Evolutionary conservation across 37 sponge, comb jelly and placozoan species (phyloP).

Genomic region (Bolinopsis microptera): DNA sequence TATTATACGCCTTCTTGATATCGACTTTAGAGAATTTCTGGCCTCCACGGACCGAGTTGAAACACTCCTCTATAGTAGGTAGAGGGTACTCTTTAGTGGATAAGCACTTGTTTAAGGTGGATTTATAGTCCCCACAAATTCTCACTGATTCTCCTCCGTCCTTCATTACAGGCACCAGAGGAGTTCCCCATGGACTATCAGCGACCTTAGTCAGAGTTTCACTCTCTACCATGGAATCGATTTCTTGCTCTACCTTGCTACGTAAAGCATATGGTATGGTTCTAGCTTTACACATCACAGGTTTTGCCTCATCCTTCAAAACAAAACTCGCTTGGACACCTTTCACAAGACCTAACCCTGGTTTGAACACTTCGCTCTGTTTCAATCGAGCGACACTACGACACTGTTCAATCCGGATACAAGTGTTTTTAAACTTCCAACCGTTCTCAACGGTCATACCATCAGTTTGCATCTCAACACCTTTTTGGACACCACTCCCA

Average conservation of each 20-base stretch:
- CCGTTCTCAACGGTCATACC: neutral
- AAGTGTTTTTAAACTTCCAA: slow-evolving; percentile 25
- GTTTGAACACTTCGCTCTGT: slow-evolving; percentile 12
- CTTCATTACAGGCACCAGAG: neutral
- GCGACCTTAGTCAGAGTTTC: neutral
- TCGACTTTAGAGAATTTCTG: slow-evolving; percentile 69
- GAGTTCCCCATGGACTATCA: slow-evolving; percentile 28
- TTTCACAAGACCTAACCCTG: neutral
- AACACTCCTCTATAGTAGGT: slow-evolving; percentile 46
- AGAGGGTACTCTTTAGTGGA: slow-evolving; percentile 33
- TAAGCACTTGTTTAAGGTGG: neutral
- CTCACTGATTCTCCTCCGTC: neutral
- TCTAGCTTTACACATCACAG: neutral
- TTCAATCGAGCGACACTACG: slow-evolving; percentile 31
- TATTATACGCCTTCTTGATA: slow-evolving; percentile 68
- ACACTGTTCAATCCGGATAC: neutral
- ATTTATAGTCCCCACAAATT: neutral
- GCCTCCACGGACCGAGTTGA: slow-evolving; percentile 46
- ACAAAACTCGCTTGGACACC: neutral
- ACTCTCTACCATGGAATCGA: neutral
- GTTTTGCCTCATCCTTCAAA: neutral
- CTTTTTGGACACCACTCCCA: slow-evolving; percentile 25
- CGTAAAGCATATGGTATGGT: neutral
- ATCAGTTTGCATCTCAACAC: neutral
- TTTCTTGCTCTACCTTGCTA: neutral